A percentile compares a stretch with the other conserved stretches of the same genome.
Conservation (phyloP, 2,113 vertebrate genomes). For the Stictonetta naevosa region DNA sequence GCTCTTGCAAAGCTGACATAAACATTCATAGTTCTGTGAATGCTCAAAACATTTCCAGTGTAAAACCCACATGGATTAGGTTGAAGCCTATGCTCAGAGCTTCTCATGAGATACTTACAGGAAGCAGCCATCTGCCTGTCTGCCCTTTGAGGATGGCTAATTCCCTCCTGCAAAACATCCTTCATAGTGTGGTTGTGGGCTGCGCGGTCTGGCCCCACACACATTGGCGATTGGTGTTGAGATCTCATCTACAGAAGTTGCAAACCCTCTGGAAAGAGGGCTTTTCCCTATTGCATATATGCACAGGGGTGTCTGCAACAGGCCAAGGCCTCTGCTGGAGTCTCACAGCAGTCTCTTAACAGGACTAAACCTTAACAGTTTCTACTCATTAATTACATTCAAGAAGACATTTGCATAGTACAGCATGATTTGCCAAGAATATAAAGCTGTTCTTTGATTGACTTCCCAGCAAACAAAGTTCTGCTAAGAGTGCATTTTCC, state of each 20-base stretch:
- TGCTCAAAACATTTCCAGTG: neutral
- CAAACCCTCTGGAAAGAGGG: neutral
- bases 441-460: neutral
- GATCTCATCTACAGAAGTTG: fast-evolving
- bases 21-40: neutral
- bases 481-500: neutral
- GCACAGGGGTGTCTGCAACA: neutral
- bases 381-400: neutral
- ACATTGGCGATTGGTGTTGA: neutral
- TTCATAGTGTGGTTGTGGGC: fast-evolving
- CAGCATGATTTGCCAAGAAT: neutral
- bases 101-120: neutral
- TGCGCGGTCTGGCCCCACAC: neutral
- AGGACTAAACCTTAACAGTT: neutral
- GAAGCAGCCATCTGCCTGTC: neutral
- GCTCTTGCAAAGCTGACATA: fast-evolving
- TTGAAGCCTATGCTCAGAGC: neutral
- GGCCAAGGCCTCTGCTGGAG: neutral
- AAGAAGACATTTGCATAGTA: neutral
- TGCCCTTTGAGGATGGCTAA: neutral
- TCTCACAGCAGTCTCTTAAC: neutral
- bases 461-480: conserved; percentile 7
- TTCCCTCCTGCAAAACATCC: neutral
- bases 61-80: neutral
- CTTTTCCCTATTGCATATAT: neutral